Evolutionary conservation across 1,140 invertebrate genomes (phyloP), one percentile per base, ranked within the genome.

Genomic region (Camponotus pennsylvanicus): DNA sequence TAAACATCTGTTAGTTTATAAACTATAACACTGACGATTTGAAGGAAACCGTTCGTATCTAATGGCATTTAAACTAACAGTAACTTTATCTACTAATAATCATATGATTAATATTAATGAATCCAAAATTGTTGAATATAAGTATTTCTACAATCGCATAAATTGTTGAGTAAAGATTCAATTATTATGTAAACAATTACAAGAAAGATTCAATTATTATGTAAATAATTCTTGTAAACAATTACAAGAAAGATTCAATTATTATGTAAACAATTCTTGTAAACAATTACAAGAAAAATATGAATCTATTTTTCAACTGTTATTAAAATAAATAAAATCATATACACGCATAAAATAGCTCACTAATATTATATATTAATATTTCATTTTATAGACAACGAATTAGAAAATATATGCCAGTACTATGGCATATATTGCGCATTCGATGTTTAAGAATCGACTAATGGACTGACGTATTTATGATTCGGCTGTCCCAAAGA

Each of bases 401-500:
- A 61, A 5, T 18, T 59, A 45, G 32, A 13, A 83, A 73, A 49
- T 73, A 21, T 6, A 75, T 37, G 4, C 34, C 13, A 9, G 11
- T 27, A n/a, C 45, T 61, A 71, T 61, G 69, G 32, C 55, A 34
- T 37, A 32, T 55, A 15, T 61, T 32, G 9, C 32, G 11, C 4
- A 27, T 21, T 21, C 40, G 69, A 13, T 61, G 69, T 21, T 73
- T 18, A 18, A 61, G 34, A 59, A 61, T 59, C 37, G 13, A 11
- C 32, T 45, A 11, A 9, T 15, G 27, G 27, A 27, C 13, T 73
- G 27, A 61, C 61, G 66, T 15, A 52, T 89, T 78, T 87, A 90
- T 90, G 85, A 84, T 85, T 45, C 63, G 71, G 4, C 45, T 34
- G 4, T 13, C 37, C 13, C 64, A 73, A 92, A 86, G 82, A 63